Percentiles rank a stretch among this genome's conserved stretches.
Conservation (phyloP, 2,797 vertebrate species). For the Anas bahamensis region DNA sequence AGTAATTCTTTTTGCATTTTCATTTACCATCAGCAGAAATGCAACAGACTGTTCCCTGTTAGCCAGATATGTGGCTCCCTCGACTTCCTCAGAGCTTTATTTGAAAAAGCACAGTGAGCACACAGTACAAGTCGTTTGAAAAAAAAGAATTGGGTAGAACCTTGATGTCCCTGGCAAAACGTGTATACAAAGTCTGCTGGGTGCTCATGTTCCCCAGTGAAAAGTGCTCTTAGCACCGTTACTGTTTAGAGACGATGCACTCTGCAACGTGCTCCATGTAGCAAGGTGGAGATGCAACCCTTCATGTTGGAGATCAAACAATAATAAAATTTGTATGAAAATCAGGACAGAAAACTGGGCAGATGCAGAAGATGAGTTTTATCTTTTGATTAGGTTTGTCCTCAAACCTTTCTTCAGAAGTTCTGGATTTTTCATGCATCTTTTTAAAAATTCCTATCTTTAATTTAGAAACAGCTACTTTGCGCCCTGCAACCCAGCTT, state of each 20-base stretch:
- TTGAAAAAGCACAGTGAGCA: background rate
- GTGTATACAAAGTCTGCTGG: background rate
- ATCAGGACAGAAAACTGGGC: background rate
- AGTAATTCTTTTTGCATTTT: background rate
- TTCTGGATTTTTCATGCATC: background rate
- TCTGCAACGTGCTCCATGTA: background rate
- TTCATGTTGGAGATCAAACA: background rate
- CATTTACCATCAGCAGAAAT: background rate
- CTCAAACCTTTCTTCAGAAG: background rate
- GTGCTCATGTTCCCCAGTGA: too few relatives aligned
- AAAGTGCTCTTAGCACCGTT: background rate
- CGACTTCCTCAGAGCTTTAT: background rate
- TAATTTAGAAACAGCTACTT: conserved; percentile 21
- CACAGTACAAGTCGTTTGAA: background rate
- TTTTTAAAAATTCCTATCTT: background rate
- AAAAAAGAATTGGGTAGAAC: background rate
- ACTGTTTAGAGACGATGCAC: background rate
- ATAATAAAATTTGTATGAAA: background rate
- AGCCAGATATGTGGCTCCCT: background rate
- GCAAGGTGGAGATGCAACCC: background rate
- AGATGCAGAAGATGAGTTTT: background rate
- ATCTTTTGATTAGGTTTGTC: background rate
- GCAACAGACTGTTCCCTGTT: background rate
- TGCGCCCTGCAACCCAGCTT: conserved; percentile 17
- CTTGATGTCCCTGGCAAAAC: conserved; percentile 29